Evolutionary conservation across 2,113 vertebrate genomes (phyloP).

Genomic region (Corythoichthys haematopterus): DNA sequence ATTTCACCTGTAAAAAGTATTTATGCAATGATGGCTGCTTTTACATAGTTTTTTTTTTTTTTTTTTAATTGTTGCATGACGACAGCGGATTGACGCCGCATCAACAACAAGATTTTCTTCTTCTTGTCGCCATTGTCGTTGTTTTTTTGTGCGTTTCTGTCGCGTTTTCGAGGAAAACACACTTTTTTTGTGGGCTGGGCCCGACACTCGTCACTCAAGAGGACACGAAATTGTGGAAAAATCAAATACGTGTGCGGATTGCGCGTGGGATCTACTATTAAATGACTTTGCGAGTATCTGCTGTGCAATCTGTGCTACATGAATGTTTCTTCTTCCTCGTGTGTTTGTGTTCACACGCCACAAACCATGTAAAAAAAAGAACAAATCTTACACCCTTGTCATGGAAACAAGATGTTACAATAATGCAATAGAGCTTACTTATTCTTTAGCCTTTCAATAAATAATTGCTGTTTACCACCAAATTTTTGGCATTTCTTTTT

Average conservation of each 20-base stretch:
- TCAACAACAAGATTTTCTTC: conserved; percentile 72
- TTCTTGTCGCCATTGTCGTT: conserved; percentile 78
- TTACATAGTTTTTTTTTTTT: conserved; percentile 91
- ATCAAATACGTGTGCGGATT: conserved; percentile 34
- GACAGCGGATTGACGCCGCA: conserved; percentile 80
- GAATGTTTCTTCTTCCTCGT: conserved; percentile 87
- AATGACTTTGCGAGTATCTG: conserved; percentile 87
- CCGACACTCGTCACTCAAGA: background rate
- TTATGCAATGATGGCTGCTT: conserved; percentile 95
- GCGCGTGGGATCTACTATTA: conserved; percentile 86
- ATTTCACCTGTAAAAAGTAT: conserved; percentile 96
- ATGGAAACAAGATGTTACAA: conserved; percentile 84
- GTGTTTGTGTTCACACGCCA: conserved; percentile 92
- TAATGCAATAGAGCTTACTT: conserved; percentile 97
- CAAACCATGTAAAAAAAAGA: conserved; percentile 57
- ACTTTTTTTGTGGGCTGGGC: conserved; percentile 3
- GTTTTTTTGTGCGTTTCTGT: conserved; percentile 13
- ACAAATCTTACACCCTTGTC: conserved; percentile 76
- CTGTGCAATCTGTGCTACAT: conserved; percentile 96
- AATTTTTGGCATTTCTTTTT: background rate
- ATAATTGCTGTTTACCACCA: conserved; percentile 95
- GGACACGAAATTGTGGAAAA: conserved; percentile 7
- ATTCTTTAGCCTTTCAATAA: conserved; percentile 95
- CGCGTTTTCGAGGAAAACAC: conserved; percentile 26
- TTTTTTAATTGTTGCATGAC: conserved; percentile 99